Conservation (phyloP, 2,113 vertebrate genomes). For the Centropus bengalensis region DNA sequence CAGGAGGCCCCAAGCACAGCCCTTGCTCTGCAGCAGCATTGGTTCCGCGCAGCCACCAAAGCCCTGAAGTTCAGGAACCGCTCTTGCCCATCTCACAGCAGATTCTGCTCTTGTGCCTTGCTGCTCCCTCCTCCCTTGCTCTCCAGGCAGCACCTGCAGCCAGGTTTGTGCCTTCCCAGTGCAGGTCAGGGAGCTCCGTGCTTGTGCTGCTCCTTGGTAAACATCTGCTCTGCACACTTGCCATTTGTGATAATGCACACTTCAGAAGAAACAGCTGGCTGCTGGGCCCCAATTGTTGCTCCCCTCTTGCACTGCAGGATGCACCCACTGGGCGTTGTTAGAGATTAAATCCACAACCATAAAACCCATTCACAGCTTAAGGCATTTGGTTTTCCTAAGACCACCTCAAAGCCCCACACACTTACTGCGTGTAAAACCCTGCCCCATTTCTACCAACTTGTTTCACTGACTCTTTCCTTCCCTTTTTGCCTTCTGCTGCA, state of each 20-base stretch:
- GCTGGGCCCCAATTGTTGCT: neutral
- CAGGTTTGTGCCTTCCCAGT: neutral
- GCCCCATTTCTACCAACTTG: neutral
- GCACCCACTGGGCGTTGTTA: neutral
- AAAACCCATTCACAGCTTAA: neutral
- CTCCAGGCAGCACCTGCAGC: neutral
- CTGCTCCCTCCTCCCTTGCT: neutral
- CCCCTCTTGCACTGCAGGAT: neutral
- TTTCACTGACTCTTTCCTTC: neutral
- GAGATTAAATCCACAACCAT: neutral
- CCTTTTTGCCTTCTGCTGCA: neutral
- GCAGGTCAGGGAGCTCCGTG: neutral
- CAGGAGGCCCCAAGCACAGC: neutral
- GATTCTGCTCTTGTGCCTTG: neutral
- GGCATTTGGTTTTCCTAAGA: neutral
- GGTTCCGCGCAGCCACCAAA: neutral
- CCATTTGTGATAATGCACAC: neutral
- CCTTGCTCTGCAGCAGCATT: neutral
- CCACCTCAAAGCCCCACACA: neutral
- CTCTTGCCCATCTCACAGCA: neutral
- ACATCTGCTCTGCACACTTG: neutral
- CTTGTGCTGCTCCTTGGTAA: neutral
- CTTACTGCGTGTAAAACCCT: neutral
- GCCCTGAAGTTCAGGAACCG: neutral
- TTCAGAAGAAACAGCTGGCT: neutral